phyloP scores from a whole-genome alignment of 2,797 vertebrate genomes.

The Oreortyx pictus region DNA sequence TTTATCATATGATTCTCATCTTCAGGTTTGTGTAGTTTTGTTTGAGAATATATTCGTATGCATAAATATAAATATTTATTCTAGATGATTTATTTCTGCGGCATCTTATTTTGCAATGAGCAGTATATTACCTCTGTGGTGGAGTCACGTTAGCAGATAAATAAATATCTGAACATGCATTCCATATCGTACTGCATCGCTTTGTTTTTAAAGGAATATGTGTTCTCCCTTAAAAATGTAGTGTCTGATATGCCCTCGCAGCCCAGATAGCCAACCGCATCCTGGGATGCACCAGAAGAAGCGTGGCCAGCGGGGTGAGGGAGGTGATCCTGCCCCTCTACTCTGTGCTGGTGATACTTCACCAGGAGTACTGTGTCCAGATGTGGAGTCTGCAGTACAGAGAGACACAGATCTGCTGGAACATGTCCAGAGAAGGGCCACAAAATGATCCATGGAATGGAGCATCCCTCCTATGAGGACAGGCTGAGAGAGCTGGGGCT shows the following conservation, averaged over 20 bases:
- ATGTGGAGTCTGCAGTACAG: too few relatives aligned
- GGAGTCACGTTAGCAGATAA: neutral
- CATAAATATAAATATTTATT: neutral
- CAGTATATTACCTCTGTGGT: neutral
- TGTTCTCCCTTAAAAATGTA: neutral
- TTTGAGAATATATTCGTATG: neutral
- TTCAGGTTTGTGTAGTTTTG: neutral
- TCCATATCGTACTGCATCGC: neutral
- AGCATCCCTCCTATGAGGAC: too few relatives aligned
- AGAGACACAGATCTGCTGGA: too few relatives aligned
- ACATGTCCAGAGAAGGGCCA: too few relatives aligned
- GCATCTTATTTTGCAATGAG: neutral
- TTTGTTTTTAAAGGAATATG: neutral
- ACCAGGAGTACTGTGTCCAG: too few relatives aligned
- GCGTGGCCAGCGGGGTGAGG: too few relatives aligned
- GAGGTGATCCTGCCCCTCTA: too few relatives aligned
- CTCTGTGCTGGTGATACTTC: too few relatives aligned
- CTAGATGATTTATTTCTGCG: neutral
- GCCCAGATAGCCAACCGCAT: too few relatives aligned
- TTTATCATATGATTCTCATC: neutral
- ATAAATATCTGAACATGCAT: neutral
- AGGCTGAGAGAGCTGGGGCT: too few relatives aligned
- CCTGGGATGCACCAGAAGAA: too few relatives aligned
- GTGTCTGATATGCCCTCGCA: neutral
- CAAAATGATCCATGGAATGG: too few relatives aligned